Percentiles rank a stretch among this genome's conserved stretches.
These are phyloP conservation scores for Discoglossus pictus DNA, from an alignment of 2,797 vertebrate species.

Conservation along the genomic window DNA sequence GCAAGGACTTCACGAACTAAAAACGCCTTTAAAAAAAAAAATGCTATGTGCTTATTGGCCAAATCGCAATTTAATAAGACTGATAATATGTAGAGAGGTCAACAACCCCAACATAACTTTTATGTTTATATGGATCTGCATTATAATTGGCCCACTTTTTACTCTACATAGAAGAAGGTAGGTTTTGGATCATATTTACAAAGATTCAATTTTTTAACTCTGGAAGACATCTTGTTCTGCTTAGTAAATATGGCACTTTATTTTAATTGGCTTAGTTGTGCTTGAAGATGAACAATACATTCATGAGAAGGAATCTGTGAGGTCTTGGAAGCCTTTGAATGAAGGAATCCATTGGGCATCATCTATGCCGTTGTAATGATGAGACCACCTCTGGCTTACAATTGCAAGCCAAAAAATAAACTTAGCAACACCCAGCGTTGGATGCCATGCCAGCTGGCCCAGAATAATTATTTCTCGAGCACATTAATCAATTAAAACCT, in stretches of 20 bases:
- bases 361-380: constrained; percentile 4
- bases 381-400: constrained; percentile 22
- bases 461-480: constrained; percentile 41
- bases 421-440: background rate
- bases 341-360: constrained; percentile 2
- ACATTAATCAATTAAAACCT: constrained; percentile 52
- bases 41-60: too few species aligned
- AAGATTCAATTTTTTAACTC: too few species aligned
- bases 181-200: too few species aligned
- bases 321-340: constrained; percentile 6
- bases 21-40: too few species aligned
- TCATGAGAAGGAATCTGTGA: background rate
- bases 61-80: too few species aligned
- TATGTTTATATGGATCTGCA: too few species aligned
- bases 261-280: constrained; percentile 11
- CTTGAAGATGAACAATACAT: constrained; percentile 5
- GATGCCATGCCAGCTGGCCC: constrained; percentile 39
- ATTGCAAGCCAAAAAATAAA: constrained; percentile 16
- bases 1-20: too few species aligned
- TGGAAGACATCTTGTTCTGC: too few species aligned
- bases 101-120: too few species aligned
- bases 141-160: too few species aligned
- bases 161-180: too few species aligned
- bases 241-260: constrained; percentile 14
- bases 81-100: too few species aligned